Evolutionary conservation across 1,140 invertebrate species (phyloP).

Genomic region (Grapholita molesta): DNA sequence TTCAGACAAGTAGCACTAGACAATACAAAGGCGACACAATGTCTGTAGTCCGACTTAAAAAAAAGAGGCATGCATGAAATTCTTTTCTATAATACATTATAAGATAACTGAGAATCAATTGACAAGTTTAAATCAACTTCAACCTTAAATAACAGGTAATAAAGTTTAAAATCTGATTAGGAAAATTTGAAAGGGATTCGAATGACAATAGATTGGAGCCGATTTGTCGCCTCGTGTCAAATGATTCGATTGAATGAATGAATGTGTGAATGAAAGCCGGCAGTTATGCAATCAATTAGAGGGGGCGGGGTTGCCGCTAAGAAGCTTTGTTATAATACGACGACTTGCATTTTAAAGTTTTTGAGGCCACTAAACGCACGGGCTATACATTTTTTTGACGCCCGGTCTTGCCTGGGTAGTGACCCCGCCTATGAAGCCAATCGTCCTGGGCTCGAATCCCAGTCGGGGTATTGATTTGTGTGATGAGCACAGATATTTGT

Average conservation of each 20-base stretch:
- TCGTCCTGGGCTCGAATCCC: no score
- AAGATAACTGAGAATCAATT: constrained; percentile 55
- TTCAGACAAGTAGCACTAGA: constrained; percentile 42
- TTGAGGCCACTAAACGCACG: constrained; percentile 21
- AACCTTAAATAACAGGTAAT: neutral
- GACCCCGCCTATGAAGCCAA: no score
- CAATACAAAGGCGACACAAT: constrained; percentile 37
- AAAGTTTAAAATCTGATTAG: constrained; percentile 13
- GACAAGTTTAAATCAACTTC: neutral
- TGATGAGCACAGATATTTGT: no score
- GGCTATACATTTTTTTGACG: no score
- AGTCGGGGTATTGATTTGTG: no score
- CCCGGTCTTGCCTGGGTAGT: no score
- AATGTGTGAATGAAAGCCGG: constrained; percentile 31
- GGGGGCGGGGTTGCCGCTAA: constrained; percentile 40
- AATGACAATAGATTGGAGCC: constrained; percentile 33
- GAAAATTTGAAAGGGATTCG: neutral
- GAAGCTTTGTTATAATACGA: constrained; percentile 18
- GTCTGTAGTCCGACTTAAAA: constrained; percentile 44
- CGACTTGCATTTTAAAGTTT: neutral
- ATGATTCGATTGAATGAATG: constrained; percentile 42
- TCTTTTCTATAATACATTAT: constrained; percentile 52
- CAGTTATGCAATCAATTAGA: constrained; percentile 70
- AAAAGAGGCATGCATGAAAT: constrained; percentile 60
- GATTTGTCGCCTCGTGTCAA: constrained; percentile 65